A percentile compares a stretch with the other conserved stretches of the same genome.
phyloP scores from a whole-genome alignment of 1,140 invertebrate genomes.

The Bradysia coprophila region DNA sequence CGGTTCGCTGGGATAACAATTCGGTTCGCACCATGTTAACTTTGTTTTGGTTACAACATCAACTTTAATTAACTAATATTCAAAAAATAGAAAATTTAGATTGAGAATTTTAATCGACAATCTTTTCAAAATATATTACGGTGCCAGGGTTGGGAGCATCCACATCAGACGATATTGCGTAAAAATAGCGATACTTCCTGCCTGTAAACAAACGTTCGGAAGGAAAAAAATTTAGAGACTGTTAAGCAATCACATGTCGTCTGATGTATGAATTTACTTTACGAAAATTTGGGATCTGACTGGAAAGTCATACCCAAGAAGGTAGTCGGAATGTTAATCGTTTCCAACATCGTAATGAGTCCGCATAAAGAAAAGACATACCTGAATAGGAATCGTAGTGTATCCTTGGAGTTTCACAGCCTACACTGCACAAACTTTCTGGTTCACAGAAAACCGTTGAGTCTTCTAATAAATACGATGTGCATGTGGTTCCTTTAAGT shows the following conservation, averaged over 20 bases:
- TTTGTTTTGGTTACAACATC: slow-evolving; percentile 40
- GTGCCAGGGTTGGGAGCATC: slow-evolving; percentile 61
- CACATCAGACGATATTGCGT: slow-evolving; percentile 74
- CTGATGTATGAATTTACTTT: too few relatives aligned
- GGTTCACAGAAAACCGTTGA: slow-evolving; percentile 35
- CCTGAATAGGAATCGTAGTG: slow-evolving; percentile 52
- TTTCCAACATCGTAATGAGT: too few relatives aligned
- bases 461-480: slow-evolving; percentile 27
- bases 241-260: too few relatives aligned
- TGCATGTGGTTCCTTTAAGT: slow-evolving; percentile 24
- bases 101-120: slow-evolving; percentile 1
- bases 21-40: slow-evolving; percentile 50
- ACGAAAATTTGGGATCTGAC: too few relatives aligned
- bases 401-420: slow-evolving; percentile 69
- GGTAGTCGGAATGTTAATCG: too few relatives aligned
- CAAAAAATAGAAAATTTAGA: slow-evolving; percentile 3
- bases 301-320: too few relatives aligned
- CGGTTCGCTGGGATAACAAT: slow-evolving; percentile 70
- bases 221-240: too few relatives aligned
- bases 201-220: slow-evolving; percentile 24
- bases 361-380: slow-evolving; percentile 11
- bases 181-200: slow-evolving; percentile 64
- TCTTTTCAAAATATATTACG: slow-evolving; percentile 23
- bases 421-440: slow-evolving; percentile 48
- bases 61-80: slow-evolving; percentile 59